phyloP scores from a whole-genome alignment of 2,888 invertebrate genomes.

The Aspidiotus rigidus region DNA sequence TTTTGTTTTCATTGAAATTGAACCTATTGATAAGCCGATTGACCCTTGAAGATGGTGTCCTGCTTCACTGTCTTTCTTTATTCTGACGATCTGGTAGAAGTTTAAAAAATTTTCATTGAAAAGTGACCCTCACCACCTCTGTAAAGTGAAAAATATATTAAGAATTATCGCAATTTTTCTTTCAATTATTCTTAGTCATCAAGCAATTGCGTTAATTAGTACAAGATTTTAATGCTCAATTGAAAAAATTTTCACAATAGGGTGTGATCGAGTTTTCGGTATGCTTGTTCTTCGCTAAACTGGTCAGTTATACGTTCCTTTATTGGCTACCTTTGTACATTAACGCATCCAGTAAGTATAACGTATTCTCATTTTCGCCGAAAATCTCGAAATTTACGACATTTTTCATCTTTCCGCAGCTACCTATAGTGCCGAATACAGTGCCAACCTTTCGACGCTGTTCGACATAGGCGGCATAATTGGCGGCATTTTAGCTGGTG shows the following conservation, averaged over 20 bases:
- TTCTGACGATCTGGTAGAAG: too few species aligned
- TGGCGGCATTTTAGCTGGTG: conserved; percentile 81
- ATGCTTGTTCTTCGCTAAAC: conserved; percentile 88
- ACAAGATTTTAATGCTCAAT: too few species aligned
- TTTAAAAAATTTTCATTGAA: too few species aligned
- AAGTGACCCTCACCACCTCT: too few species aligned
- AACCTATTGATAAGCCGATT: too few species aligned
- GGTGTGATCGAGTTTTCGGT: conserved; percentile 89
- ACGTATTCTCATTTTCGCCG: not conserved
- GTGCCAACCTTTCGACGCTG: conserved; percentile 68
- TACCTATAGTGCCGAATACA: conserved; percentile 54
- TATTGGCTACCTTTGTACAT: conserved; percentile 94
- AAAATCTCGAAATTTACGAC: not conserved
- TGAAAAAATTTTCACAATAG: conserved; percentile 41
- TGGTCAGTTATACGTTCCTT: conserved; percentile 93
- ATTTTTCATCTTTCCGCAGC: conserved; percentile 48
- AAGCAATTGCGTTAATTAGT: too few species aligned
- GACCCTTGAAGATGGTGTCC: too few species aligned
- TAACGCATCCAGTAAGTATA: conserved; percentile 66
- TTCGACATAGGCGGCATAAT: conserved; percentile 85
- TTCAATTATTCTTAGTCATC: too few species aligned
- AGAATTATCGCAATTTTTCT: too few species aligned
- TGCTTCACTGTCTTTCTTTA: too few species aligned
- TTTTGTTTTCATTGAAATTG: too few species aligned
- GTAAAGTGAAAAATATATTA: too few species aligned